phyloP scores from a whole-genome alignment of 2,113 vertebrate species.

The Heliornis fulica region DNA sequence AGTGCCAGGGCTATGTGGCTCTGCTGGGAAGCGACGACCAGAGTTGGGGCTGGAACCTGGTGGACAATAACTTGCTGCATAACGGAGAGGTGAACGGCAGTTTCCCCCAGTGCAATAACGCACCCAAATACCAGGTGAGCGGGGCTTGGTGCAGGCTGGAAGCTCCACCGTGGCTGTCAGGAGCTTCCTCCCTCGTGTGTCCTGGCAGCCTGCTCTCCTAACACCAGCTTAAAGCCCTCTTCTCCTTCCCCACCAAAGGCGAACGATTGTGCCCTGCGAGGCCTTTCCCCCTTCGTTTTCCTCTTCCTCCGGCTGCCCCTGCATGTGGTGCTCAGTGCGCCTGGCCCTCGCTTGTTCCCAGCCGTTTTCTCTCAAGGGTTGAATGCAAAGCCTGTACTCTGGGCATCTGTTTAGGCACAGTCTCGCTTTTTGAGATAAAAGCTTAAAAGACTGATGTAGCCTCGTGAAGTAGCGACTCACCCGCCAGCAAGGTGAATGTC shows the following conservation, averaged over 20 bases:
- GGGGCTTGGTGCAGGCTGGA: neutral
- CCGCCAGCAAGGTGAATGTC: neutral
- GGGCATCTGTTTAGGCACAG: neutral
- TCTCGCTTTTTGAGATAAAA: neutral
- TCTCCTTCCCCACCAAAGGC: neutral
- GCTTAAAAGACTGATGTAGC: neutral
- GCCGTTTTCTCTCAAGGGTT: neutral
- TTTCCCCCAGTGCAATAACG: slow-evolving; percentile 98
- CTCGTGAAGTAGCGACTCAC: neutral
- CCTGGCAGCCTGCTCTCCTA: neutral
- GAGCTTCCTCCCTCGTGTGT: fast-evolving
- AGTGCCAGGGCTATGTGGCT: slow-evolving; percentile 97
- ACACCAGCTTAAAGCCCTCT: neutral
- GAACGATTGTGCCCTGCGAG: fast-evolving
- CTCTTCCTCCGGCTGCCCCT: neutral
- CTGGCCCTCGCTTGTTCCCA: neutral
- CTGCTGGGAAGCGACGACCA: slow-evolving; percentile 96
- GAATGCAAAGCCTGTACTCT: fast-evolving
- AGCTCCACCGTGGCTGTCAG: neutral
- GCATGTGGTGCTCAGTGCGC: neutral
- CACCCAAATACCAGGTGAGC: slow-evolving; percentile 96
- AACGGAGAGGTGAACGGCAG: slow-evolving; percentile 97
- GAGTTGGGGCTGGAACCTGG: slow-evolving; percentile 99
- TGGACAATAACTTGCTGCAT: slow-evolving; percentile 98
- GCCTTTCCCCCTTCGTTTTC: neutral